Conservation (phyloP, 2,888 invertebrate species). For the Erannis defoliaria region DNA sequence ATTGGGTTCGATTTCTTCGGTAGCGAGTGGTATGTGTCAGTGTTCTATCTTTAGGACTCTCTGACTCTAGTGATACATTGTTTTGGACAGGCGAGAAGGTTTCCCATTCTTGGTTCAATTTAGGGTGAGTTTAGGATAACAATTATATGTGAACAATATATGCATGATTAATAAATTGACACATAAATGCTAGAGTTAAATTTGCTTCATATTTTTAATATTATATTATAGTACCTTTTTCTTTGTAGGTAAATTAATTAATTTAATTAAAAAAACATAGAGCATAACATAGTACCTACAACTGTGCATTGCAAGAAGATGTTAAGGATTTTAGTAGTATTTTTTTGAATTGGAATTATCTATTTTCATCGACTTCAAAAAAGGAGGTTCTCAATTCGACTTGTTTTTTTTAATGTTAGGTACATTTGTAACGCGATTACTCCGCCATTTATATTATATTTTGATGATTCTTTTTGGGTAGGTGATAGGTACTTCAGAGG, state of each 20-base stretch:
- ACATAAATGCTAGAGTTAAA: neutral
- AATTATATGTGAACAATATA: neutral
- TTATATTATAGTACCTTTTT: neutral
- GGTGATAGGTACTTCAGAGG: too few species aligned
- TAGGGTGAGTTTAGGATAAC: constrained; percentile 40
- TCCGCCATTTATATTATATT: too few species aligned
- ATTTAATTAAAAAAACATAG: too few species aligned
- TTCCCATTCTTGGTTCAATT: constrained; percentile 39
- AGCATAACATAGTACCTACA: too few species aligned
- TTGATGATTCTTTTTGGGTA: too few species aligned
- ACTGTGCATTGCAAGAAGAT: neutral
- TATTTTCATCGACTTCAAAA: too few species aligned
- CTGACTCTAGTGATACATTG: constrained; percentile 29
- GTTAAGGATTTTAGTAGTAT: too few species aligned
- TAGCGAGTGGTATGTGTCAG: constrained; percentile 33
- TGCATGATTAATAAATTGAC: neutral
- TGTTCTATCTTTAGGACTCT: constrained; percentile 30
- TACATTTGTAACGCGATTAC: too few species aligned
- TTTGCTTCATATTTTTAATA: neutral
- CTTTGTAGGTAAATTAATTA: too few species aligned
- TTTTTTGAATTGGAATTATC: too few species aligned
- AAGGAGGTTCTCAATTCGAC: too few species aligned
- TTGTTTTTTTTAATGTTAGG: too few species aligned
- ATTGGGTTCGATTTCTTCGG: constrained; percentile 7
- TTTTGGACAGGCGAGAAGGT: constrained; percentile 33